A percentile compares a stretch with the other conserved stretches of the same genome.
phyloP scores from a whole-genome alignment of 2,888 invertebrate genomes.

The Cephus rjabovi region DNA sequence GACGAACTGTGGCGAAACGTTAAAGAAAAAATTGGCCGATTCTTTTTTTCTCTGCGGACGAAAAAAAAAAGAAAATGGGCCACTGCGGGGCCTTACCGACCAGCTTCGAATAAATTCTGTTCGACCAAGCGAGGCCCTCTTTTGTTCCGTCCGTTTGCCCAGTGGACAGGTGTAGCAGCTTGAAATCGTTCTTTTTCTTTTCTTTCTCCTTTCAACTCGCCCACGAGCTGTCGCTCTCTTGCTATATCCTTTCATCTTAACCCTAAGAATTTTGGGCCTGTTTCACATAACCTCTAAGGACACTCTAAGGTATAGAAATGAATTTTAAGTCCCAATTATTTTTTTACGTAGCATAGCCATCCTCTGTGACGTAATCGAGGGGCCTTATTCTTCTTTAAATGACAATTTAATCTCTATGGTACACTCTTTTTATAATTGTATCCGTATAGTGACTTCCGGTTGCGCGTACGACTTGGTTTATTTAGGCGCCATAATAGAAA shows the following conservation, averaged over 20 bases:
- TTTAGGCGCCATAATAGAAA: neutral
- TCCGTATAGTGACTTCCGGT: neutral
- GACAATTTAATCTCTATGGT: neutral
- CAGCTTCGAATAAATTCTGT: neutral
- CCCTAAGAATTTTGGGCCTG: neutral
- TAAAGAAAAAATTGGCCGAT: neutral
- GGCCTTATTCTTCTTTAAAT: neutral
- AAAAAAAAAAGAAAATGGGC: neutral
- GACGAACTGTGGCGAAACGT: neutral
- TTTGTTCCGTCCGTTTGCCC: constrained; percentile 2
- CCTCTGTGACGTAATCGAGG: neutral
- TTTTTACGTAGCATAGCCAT: neutral
- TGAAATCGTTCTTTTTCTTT: constrained; percentile 31
- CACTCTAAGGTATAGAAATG: neutral
- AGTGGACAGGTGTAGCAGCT: constrained; percentile 44
- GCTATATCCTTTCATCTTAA: constrained; percentile 23
- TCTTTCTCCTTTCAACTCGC: constrained; percentile 33
- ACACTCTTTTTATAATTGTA: neutral
- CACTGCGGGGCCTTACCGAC: neutral
- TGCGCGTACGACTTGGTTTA: neutral
- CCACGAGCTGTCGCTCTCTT: constrained; percentile 45
- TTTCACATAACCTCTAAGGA: neutral
- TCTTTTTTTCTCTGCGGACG: neutral
- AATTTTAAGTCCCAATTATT: neutral
- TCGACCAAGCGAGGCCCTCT: neutral